These are phyloP conservation scores for Balearica regulorum DNA, from an alignment of 2,797 vertebrate species.

Conservation along the genomic window DNA sequence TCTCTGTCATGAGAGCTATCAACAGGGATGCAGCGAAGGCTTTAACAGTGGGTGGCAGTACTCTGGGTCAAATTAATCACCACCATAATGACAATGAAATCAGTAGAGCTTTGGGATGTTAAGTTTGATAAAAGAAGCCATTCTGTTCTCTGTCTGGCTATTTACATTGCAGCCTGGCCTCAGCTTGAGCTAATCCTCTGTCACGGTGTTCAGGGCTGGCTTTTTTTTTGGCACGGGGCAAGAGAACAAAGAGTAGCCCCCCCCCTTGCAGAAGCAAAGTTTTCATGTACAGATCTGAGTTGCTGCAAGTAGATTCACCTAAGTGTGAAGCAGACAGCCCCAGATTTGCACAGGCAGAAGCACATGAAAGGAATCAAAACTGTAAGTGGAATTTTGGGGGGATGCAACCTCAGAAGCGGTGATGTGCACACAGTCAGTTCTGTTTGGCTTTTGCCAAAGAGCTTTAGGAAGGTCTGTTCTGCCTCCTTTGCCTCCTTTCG, in stretches of 20 bases:
- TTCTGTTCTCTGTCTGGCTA: constrained; percentile 49
- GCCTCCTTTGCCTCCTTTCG: not conserved
- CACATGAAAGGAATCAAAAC: not conserved
- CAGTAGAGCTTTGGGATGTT: constrained; percentile 64
- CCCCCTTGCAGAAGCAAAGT: not conserved
- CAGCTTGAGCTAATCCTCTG: constrained; percentile 46
- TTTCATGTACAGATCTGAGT: not conserved
- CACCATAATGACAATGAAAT: constrained; percentile 59
- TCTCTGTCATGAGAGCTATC: constrained; percentile 62
- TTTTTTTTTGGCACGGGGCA: not conserved
- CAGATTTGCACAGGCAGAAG: constrained; percentile 1
- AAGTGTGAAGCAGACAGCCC: constrained; percentile 24
- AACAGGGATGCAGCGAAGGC: constrained; percentile 28
- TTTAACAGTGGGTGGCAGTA: constrained; percentile 64
- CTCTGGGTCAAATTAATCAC: constrained; percentile 64
- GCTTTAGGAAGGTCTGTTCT: not conserved
- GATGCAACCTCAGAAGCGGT: not conserved
- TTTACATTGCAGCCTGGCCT: constrained; percentile 32
- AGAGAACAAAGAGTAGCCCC: constrained; percentile 25
- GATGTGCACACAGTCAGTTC: not conserved
- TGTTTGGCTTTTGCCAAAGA: not conserved
- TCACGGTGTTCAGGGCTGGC: not conserved
- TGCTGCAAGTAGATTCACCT: constrained; percentile 22
- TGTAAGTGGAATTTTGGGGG: not conserved
- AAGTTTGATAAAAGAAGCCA: constrained; percentile 58